Base-by-base conservation (phyloP, 2,113 vertebrate species). In the Strigops habroptila region DNA sequence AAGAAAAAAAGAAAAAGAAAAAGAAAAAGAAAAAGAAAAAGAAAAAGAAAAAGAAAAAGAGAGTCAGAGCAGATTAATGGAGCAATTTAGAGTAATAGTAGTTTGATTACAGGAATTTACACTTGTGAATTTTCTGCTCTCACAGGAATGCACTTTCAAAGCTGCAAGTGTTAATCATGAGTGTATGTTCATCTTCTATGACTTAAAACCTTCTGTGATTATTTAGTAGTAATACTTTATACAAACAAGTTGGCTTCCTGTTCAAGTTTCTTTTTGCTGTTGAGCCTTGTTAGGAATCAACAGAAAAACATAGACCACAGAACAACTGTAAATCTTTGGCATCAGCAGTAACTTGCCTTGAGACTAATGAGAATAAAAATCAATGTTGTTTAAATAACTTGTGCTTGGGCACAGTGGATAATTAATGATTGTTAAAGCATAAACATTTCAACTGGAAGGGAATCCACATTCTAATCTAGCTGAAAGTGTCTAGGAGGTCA, bases 301-400 rank as follows among this genome's bases (percentile, higher is more conserved):
- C 31, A 86, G 46, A 48, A 94, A 76, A 88, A 78, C 12, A 31
- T 12, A 86, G 53, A 33, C 21, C 77, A 89, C 13, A 51, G 27
- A 87, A 78, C 7, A 64, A 8, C 41, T 4, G 2, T 21, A 88
- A 59, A 65, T 86, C 82, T 90, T 83, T 94, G 73, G 74, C 55
- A 88, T 73, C 53, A 83, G 78, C n/a, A 74, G 51, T 70, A 86
- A 90, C 94, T 92, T 88, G 76, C 46, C 25, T 55, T 92, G 88
- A 92, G 86, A 78, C 53, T 93, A 94, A 74, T 37, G 80, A 83
- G 76, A 94, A 63, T 86, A 83, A 86, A 90, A 88, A 92, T 91
- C 92, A 94, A 70, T 96, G 71, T 14, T 74, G n/a, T 88, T 92
- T 92, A 91, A 95, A 96, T 64, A 21, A 90, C 33, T 88, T 63